Conservation (phyloP, 2,113 vertebrate species). For the Albula glossodonta region DNA sequence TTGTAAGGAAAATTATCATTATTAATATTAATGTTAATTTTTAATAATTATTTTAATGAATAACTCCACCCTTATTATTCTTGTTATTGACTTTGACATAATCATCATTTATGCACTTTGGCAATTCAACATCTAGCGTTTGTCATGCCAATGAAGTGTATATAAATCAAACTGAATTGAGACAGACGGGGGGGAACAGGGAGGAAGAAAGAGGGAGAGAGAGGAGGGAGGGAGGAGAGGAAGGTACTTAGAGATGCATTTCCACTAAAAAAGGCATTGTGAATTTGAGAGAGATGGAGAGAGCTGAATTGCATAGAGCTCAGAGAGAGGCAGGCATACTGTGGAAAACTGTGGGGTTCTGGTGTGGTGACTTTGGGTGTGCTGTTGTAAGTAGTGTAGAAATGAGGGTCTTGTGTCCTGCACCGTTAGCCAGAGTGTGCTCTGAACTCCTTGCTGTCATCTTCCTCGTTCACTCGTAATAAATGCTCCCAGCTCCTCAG, state of each 20-base stretch:
- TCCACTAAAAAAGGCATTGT: background rate
- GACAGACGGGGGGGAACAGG: background rate
- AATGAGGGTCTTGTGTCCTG: background rate
- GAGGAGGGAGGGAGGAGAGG: background rate
- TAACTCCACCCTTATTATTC: too few relatives aligned
- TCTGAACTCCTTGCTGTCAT: conserved; percentile 63
- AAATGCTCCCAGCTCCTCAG: conserved; percentile 78
- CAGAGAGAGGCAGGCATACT: too few relatives aligned
- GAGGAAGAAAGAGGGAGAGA: background rate
- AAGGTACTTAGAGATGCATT: background rate
- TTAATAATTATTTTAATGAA: too few relatives aligned
- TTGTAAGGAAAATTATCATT: too few relatives aligned
- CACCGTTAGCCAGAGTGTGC: conserved; percentile 26
- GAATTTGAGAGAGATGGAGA: background rate
- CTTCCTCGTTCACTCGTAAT: conserved; percentile 77
- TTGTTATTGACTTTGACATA: too few relatives aligned
- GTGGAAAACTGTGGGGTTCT: background rate
- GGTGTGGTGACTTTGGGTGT: background rate
- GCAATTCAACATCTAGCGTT: background rate
- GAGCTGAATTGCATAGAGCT: background rate
- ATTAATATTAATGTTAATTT: too few relatives aligned
- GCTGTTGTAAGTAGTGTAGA: too few relatives aligned
- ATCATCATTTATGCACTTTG: too few relatives aligned
- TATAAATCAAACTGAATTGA: background rate
- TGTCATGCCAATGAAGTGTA: background rate